Base-by-base conservation (phyloP, 1,140 invertebrate species). In the Pinna nobilis region DNA sequence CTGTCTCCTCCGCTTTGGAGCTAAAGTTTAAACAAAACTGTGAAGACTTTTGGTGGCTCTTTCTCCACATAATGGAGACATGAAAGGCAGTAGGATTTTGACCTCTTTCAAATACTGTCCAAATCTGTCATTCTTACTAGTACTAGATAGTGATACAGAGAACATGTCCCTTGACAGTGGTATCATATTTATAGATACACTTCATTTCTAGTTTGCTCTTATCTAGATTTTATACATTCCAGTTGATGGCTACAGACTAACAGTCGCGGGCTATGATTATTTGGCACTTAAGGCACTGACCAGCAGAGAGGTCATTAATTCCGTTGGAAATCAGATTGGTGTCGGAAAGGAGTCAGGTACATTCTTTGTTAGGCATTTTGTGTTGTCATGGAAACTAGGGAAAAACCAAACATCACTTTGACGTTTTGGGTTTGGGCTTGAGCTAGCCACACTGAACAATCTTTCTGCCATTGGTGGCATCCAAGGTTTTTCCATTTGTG, bases 271-370 rank as follows among this genome's bases (percentile, higher is more conserved):
- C 0, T 99, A 99, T 89, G 98, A 99, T 90, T 99, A 97, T 89
- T 91, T 99, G 47, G 97, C 98, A 0, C 89, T 99, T 1, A 97
- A 98, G 87, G 94, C 95, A 0, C 88, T 99, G 0, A 92, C 94
- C 0, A 92, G 94, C 68, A 92, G 96, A 61, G 93, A 93, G 78
- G 91, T 94, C 4, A 91, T 99, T 15, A 90, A 91, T 51, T 96
- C 94, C 15, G 96, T 99, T 90, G 98, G 98, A 11, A 98, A 97
- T 90, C 97, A 99, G 90, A 99, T 99, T 86, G 98, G 98, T 44
- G 95, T 98, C 55, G 98, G 98, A 30, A 99, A 99, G 90, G 98
- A 99, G 89, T 99, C 92, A 33, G 91, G 91, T 89, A 87, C 65
- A 60, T 47, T 18, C 39, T 39, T 41, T 28, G n/a, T n/a, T n/a